Evolutionary conservation across 2,888 invertebrate genomes (phyloP).

Genomic region (Platerodrilus igneus): DNA sequence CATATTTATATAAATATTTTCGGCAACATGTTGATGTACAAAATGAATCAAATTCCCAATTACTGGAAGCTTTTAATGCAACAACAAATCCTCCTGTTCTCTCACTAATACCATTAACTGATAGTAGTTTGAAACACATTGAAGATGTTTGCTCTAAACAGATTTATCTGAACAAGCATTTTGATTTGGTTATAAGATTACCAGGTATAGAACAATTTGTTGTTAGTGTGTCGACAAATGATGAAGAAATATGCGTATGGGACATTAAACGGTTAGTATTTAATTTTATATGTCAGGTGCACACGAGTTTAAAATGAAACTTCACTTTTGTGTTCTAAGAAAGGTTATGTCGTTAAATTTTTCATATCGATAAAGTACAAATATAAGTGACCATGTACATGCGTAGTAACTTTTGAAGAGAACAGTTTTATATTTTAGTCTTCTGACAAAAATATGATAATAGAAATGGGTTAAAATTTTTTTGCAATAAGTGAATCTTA

Average conservation of each 20-base stretch:
- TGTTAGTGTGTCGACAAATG: slow-evolving; percentile 67
- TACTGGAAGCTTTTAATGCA: slow-evolving; percentile 48
- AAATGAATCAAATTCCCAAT: slow-evolving; percentile 31
- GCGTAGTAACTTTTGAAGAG: too few relatives aligned
- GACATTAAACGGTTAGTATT: slow-evolving; percentile 57
- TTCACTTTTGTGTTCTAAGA: too few relatives aligned
- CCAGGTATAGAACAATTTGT: slow-evolving; percentile 66
- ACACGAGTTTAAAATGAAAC: too few relatives aligned
- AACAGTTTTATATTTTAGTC: too few relatives aligned
- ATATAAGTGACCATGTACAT: too few relatives aligned
- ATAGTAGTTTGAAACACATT: slow-evolving; percentile 25
- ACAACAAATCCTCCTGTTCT: slow-evolving; percentile 56
- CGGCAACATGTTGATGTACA: slow-evolving; percentile 38
- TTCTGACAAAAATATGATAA: too few relatives aligned
- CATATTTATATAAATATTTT: slow-evolving; percentile 58
- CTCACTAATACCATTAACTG: slow-evolving; percentile 57
- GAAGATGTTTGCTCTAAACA: slow-evolving; percentile 12
- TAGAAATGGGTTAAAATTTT: too few relatives aligned
- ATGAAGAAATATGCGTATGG: slow-evolving; percentile 79
- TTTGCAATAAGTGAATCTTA: too few relatives aligned
- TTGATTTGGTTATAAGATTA: slow-evolving; percentile 60
- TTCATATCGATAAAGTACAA: too few relatives aligned
- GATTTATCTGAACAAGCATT: slow-evolving; percentile 44
- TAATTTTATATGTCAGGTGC: too few relatives aligned
- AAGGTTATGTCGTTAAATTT: too few relatives aligned